phyloP scores from a whole-genome alignment of 2,797 vertebrate genomes.

The Decapterus maruadsi region DNA sequence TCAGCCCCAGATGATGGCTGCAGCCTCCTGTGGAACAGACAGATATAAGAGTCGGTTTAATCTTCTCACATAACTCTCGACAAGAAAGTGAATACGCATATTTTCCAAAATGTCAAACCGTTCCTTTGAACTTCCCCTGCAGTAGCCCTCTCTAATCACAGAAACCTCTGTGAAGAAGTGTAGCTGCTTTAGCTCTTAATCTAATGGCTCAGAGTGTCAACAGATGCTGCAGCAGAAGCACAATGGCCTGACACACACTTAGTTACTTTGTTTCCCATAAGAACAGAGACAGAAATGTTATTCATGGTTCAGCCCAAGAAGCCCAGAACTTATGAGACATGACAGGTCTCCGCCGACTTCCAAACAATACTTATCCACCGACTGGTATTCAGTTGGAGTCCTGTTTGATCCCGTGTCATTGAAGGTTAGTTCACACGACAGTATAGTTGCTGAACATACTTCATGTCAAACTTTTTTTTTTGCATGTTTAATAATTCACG shows the following conservation, averaged over 20 bases:
- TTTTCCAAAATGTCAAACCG: not conserved
- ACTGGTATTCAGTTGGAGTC: not conserved
- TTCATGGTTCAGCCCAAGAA: not conserved
- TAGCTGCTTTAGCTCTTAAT: constrained; percentile 24
- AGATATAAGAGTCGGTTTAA: not conserved
- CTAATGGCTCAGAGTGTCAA: constrained; percentile 27
- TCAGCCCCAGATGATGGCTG: no score
- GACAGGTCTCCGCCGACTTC: not conserved
- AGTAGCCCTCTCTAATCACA: not conserved
- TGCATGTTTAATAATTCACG: constrained; percentile 17
- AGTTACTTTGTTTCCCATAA: not conserved
- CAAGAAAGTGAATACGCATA: not conserved
- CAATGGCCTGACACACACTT: constrained; percentile 1
- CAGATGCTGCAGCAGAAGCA: constrained; percentile 30
- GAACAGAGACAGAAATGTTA: not conserved
- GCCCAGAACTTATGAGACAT: not conserved
- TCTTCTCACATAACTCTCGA: not conserved
- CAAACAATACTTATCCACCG: not conserved
- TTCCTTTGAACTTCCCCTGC: not conserved
- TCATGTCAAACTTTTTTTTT: not conserved
- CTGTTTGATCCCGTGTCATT: constrained; percentile 10
- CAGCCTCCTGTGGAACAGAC: not conserved
- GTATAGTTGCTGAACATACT: not conserved
- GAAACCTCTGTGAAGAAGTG: constrained; percentile 2
- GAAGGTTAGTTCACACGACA: not conserved